These are phyloP conservation scores for Endotricha flammealis DNA, from an alignment of 2,888 invertebrate genomes.

Conservation along the genomic window DNA sequence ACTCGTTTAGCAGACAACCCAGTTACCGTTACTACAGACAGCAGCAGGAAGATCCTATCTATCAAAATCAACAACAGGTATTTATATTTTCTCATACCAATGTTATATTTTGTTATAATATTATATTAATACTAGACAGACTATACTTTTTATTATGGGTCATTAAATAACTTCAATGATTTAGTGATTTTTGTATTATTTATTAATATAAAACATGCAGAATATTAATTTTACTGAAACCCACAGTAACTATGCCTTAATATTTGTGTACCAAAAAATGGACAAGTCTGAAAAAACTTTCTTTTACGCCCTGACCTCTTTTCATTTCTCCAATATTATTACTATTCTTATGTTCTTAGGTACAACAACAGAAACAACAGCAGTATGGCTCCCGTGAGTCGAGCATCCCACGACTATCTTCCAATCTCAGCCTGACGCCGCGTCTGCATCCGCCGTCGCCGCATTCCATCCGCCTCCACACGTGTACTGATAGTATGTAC, in stretches of 20 bases:
- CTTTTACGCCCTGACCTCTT: too few relatives aligned
- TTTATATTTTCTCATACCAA: conserved; percentile 1
- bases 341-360: conserved; percentile 35
- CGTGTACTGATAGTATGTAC: conserved; percentile 59
- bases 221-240: too few relatives aligned
- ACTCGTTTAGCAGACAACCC: conserved; percentile 68
- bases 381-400: conserved; percentile 68
- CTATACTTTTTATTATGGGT: too few relatives aligned
- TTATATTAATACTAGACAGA: too few relatives aligned
- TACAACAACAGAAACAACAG: conserved; percentile 69
- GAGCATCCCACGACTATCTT: conserved; percentile 63
- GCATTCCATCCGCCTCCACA: conserved; percentile 58
- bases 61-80: conserved; percentile 74
- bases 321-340: not conserved
- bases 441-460: conserved; percentile 62
- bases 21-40: conserved; percentile 66
- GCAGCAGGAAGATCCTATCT: conserved; percentile 65
- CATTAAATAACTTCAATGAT: too few relatives aligned
- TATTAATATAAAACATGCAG: too few relatives aligned
- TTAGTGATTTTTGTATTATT: not conserved
- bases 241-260: too few relatives aligned
- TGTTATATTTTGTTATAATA: not conserved
- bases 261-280: too few relatives aligned
- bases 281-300: too few relatives aligned
- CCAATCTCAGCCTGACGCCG: conserved; percentile 62